phyloP scores from a whole-genome alignment of 1,140 invertebrate species.

The Asobara japonica region DNA sequence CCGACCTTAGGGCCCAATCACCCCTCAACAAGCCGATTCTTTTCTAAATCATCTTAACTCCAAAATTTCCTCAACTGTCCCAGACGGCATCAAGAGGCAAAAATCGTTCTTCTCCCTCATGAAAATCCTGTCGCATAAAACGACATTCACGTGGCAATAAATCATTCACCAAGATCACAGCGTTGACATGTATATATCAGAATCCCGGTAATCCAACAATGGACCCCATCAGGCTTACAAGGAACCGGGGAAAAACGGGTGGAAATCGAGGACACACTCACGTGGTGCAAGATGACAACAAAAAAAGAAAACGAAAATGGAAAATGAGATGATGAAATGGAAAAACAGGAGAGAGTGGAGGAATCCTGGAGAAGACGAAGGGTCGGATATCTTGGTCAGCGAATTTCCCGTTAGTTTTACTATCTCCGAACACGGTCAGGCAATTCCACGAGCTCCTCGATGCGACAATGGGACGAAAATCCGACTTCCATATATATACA shows the following conservation, averaged over 20 bases:
- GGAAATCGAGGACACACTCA: slow-evolving; percentile 24
- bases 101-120: neutral
- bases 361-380: neutral
- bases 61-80: neutral
- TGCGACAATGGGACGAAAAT: neutral
- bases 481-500: neutral
- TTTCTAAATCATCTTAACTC: neutral
- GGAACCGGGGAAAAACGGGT: neutral
- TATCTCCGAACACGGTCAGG: slow-evolving; percentile 24
- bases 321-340: slow-evolving; percentile 6
- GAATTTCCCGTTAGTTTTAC: slow-evolving; percentile 32
- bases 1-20: neutral
- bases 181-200: neutral
- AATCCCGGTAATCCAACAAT: slow-evolving; percentile 14
- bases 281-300: neutral
- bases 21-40: neutral
- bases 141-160: slow-evolving; percentile 10
- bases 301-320: neutral
- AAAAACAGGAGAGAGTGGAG: neutral
- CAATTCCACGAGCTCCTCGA: slow-evolving; percentile 20
- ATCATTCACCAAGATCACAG: slow-evolving; percentile 3
- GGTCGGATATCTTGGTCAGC: slow-evolving; percentile 33
- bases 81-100: too few relatives aligned
- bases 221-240: slow-evolving; percentile 9
- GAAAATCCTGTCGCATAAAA: neutral